A percentile compares a stretch with the other conserved stretches of the same genome.
Evolutionary conservation across 2,113 vertebrate species (phyloP).

Genomic region (Dryoscopus gambensis): DNA sequence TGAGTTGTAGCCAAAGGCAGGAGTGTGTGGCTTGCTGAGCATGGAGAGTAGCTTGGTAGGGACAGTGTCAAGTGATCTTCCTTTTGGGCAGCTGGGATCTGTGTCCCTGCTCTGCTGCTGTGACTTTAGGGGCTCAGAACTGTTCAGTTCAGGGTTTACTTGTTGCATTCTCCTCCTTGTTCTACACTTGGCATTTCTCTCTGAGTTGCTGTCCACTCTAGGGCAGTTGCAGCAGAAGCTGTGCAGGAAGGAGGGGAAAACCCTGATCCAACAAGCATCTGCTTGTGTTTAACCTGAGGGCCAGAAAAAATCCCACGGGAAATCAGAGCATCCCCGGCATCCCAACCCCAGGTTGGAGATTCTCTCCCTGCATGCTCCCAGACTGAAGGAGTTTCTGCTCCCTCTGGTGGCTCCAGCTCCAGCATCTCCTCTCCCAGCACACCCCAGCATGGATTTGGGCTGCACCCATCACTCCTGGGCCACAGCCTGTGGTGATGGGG

Average conservation of each 20-base stretch:
- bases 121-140: background rate
- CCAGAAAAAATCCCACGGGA: background rate
- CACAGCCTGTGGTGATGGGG: background rate
- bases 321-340: background rate
- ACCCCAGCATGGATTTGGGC: fast-evolving
- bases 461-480: background rate
- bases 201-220: background rate
- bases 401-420: slow-evolving; percentile 52
- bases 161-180: background rate
- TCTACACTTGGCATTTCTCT: background rate
- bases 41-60: background rate
- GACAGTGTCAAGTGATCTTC: background rate
- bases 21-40: background rate
- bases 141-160: background rate
- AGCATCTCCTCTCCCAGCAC: background rate
- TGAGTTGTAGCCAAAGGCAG: background rate
- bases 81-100: background rate
- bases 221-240: background rate
- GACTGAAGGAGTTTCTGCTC: slow-evolving; percentile 44
- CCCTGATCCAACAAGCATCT: background rate
- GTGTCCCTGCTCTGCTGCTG: background rate
- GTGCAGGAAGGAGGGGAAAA: background rate
- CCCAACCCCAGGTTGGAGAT: background rate
- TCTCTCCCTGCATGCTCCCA: background rate
- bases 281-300: background rate